Evolutionary conservation across 1,140 invertebrate species (phyloP).

Genomic region (Vollenhovia emeryi): DNA sequence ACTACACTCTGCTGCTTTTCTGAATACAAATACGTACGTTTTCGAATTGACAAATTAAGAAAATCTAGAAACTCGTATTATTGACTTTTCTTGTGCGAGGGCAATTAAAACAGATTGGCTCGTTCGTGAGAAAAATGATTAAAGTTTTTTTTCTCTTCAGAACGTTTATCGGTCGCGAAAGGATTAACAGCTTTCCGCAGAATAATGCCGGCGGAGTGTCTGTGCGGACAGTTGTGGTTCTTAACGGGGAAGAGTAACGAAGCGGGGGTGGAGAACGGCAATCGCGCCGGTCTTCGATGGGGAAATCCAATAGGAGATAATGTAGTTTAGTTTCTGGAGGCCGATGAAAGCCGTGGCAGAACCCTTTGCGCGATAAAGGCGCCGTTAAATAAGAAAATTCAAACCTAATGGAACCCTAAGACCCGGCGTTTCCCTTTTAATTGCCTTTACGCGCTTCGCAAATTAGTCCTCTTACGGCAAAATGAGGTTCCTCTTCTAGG

Average conservation of each 20-base stretch:
- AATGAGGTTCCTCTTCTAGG: background rate
- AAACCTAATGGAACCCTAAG: conserved; percentile 12
- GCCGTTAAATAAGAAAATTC: conserved; percentile 45
- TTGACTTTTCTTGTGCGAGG: no score
- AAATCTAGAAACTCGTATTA: no score
- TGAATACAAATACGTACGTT: no score
- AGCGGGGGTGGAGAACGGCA: background rate
- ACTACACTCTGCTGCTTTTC: no score
- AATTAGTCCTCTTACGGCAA: conserved; percentile 5
- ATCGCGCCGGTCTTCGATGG: conserved; percentile 33
- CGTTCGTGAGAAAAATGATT: background rate
- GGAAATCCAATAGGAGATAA: conserved; percentile 49
- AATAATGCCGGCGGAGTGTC: conserved; percentile 19
- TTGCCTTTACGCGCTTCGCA: conserved; percentile 29
- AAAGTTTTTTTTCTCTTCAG: background rate
- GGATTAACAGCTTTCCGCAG: background rate
- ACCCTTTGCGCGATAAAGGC: conserved; percentile 28
- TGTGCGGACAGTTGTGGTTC: background rate
- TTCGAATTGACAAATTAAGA: no score
- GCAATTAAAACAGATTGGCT: background rate
- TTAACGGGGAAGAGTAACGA: conserved; percentile 17
- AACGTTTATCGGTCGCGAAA: background rate
- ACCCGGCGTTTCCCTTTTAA: conserved; percentile 20
- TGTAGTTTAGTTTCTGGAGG: conserved; percentile 28
- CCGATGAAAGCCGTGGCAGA: conserved; percentile 18